Conservation (phyloP, 2,888 invertebrate genomes). For the Scaeva pyrastri region DNA sequence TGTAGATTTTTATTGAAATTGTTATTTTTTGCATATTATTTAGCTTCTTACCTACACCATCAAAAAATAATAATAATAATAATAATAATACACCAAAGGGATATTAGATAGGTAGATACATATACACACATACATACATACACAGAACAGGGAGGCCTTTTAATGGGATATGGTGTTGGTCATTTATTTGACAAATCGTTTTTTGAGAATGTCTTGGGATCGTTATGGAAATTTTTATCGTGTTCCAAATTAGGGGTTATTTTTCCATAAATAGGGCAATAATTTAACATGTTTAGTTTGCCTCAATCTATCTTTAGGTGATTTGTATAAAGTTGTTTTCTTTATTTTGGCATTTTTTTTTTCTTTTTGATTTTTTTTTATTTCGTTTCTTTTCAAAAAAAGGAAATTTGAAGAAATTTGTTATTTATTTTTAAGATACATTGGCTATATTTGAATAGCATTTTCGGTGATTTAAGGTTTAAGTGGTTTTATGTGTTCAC, state of each 20-base stretch:
- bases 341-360: neutral
- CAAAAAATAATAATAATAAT: too few species aligned
- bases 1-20: slow-evolving; percentile 66
- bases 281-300: slow-evolving; percentile 43
- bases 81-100: neutral
- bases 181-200: slow-evolving; percentile 68
- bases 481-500: slow-evolving; percentile 3
- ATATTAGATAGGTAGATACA: too few species aligned
- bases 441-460: neutral
- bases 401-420: neutral
- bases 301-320: slow-evolving; percentile 22
- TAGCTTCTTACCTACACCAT: neutral
- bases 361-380: neutral
- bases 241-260: slow-evolving; percentile 41
- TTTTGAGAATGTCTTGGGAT: slow-evolving; percentile 45
- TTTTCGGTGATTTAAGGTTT: slow-evolving; percentile 6
- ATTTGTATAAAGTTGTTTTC: slow-evolving; percentile 15
- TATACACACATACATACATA: too few species aligned
- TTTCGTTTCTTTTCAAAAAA: neutral
- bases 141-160: slow-evolving; percentile 11
- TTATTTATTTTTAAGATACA: neutral
- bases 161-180: slow-evolving; percentile 56
- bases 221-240: slow-evolving; percentile 47
- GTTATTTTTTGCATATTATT: slow-evolving; percentile 36
- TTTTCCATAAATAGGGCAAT: slow-evolving; percentile 34